Conservation (phyloP, 2,888 invertebrate genomes). For the Drosophila melanocephala region DNA sequence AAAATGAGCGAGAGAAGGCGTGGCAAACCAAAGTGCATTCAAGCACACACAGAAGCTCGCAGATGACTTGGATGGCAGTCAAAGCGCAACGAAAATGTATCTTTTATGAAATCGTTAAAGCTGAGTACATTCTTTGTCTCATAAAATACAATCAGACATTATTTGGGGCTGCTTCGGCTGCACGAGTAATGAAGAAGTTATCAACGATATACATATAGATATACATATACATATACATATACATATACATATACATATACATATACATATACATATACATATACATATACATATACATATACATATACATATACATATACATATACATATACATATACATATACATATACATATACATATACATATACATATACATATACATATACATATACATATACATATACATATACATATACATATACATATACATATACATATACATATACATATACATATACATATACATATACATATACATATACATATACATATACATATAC, state of each 20-base stretch:
- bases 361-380: too few relatives aligned
- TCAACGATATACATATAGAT: conserved; percentile 7
- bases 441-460: too few relatives aligned
- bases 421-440: too few relatives aligned
- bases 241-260: neutral
- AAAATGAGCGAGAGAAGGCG: conserved; percentile 30
- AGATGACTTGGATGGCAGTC: conserved; percentile 31
- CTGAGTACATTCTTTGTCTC: conserved; percentile 44
- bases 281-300: too few relatives aligned
- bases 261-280: too few relatives aligned
- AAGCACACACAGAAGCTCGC: conserved; percentile 3
- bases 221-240: neutral
- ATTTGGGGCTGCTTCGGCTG: conserved; percentile 12
- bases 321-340: too few relatives aligned
- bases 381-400: too few relatives aligned
- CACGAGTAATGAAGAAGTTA: conserved; percentile 42
- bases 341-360: too few relatives aligned
- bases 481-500: too few relatives aligned
- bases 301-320: too few relatives aligned
- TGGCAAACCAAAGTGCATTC: conserved; percentile 31
- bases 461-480: too few relatives aligned
- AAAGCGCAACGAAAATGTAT: conserved; percentile 47
- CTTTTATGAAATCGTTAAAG: conserved; percentile 58
- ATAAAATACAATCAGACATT: conserved; percentile 46
- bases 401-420: too few relatives aligned